Evolutionary conservation across 1,140 invertebrate genomes (phyloP).

Genomic region (Babylonia areolata): DNA sequence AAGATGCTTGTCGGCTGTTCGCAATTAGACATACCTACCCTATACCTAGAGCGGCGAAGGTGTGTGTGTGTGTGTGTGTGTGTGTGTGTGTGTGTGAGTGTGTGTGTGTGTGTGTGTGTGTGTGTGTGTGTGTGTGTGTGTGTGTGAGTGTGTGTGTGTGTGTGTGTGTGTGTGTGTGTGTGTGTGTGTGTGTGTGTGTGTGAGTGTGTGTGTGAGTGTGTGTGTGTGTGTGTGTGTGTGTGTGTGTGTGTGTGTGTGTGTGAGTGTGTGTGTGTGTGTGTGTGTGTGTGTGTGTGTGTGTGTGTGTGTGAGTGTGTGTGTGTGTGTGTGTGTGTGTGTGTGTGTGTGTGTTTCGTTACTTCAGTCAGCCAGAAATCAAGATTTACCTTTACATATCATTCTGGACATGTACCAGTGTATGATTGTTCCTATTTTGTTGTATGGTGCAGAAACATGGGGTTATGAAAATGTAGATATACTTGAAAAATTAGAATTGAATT

Average conservation of each 20-base stretch:
- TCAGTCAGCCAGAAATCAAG: too few species aligned
- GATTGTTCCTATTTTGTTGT: too few species aligned
- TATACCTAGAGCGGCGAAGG: neutral
- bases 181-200: neutral
- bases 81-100: neutral
- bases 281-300: constrained; percentile 21
- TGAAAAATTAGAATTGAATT: too few species aligned
- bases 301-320: neutral
- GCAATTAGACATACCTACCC: too few species aligned
- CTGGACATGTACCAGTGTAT: too few species aligned
- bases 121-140: neutral
- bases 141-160: neutral
- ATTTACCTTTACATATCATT: too few species aligned
- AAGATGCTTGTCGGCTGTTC: too few species aligned
- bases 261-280: constrained; percentile 16
- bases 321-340: neutral
- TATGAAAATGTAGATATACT: too few species aligned
- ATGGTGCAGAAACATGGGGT: too few species aligned
- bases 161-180: neutral
- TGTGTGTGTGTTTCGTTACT: neutral
- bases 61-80: neutral
- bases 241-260: neutral
- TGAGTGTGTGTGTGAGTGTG: neutral
- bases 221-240: neutral
- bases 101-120: constrained; percentile 3